phyloP scores from a whole-genome alignment of 2,888 invertebrate species.

The Drepana falcataria region DNA sequence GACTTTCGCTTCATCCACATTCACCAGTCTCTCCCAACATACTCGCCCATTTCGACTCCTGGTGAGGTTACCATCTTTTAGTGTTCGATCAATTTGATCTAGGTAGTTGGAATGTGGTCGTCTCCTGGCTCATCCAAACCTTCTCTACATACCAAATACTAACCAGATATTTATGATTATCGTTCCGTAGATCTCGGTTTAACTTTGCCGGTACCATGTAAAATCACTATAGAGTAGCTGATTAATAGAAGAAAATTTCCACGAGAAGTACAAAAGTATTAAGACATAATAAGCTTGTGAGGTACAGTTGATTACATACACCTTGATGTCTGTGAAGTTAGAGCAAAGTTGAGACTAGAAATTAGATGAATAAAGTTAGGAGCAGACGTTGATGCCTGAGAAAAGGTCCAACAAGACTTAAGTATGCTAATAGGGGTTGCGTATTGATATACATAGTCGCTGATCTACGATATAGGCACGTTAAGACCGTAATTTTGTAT shows the following conservation, averaged over 20 bases:
- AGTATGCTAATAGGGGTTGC: background rate
- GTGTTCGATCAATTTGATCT: no score
- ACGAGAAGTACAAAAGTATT: background rate
- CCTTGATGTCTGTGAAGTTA: slow-evolving; percentile 2
- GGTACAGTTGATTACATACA: slow-evolving; percentile 6
- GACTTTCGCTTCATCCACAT: no score
- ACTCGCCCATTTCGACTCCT: no score
- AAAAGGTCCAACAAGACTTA: background rate
- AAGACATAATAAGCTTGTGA: slow-evolving; percentile 4
- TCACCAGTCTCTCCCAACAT: no score
- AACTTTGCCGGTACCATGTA: background rate
- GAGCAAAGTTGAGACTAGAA: background rate
- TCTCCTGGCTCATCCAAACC: no score
- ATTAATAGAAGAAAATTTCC: background rate
- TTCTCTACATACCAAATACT: no score
- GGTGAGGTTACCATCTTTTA: no score
- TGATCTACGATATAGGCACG: no score
- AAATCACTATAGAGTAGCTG: background rate
- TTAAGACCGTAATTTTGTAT: no score
- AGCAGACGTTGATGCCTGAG: slow-evolving; percentile 2
- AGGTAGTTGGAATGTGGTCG: no score
- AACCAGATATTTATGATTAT: no score
- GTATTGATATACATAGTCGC: no score
- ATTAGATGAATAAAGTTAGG: slow-evolving; percentile 3
- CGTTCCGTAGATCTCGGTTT: background rate